Percentiles rank a stretch among this genome's conserved stretches.
phyloP scores from a whole-genome alignment of 1,140 invertebrate species.

The Heliconius melpomene region DNA sequence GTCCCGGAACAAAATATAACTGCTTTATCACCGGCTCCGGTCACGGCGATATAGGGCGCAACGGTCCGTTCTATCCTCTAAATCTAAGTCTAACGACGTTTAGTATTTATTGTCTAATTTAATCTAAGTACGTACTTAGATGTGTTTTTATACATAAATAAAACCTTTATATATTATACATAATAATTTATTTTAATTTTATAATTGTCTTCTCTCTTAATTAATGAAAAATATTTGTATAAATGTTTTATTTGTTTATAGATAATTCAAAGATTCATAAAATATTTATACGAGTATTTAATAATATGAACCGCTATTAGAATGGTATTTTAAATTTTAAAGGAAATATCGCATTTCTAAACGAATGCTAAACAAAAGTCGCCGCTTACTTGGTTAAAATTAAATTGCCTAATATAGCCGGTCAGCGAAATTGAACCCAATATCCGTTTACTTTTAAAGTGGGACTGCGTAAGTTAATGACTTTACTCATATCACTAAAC shows the following conservation, averaged over 20 bases:
- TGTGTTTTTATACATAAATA: neutral
- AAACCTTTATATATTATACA: too few relatives aligned
- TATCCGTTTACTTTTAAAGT: constrained; percentile 14
- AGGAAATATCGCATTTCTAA: constrained; percentile 1
- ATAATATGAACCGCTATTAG: neutral
- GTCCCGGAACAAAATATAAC: constrained; percentile 29
- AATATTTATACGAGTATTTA: too few relatives aligned
- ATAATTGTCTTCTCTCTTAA: too few relatives aligned
- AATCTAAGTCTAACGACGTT: neutral
- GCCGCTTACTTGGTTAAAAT: constrained; percentile 9
- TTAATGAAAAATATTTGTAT: too few relatives aligned
- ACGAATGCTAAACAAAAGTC: neutral
- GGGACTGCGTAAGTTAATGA: neutral
- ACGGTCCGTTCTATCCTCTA: constrained; percentile 17
- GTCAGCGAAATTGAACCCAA: constrained; percentile 31
- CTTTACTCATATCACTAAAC: constrained; percentile 18
- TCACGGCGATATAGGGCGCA: constrained; percentile 17
- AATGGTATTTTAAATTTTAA: neutral
- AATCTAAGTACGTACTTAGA: neutral
- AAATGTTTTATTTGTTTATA: too few relatives aligned
- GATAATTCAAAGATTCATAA: too few relatives aligned
- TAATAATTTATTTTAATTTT: too few relatives aligned
- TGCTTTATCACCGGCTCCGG: constrained; percentile 15
- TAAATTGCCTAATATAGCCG: constrained; percentile 9
- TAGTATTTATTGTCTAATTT: neutral